phyloP scores from a whole-genome alignment of 2,888 invertebrate species.

The Zygogramma bicolorata region DNA sequence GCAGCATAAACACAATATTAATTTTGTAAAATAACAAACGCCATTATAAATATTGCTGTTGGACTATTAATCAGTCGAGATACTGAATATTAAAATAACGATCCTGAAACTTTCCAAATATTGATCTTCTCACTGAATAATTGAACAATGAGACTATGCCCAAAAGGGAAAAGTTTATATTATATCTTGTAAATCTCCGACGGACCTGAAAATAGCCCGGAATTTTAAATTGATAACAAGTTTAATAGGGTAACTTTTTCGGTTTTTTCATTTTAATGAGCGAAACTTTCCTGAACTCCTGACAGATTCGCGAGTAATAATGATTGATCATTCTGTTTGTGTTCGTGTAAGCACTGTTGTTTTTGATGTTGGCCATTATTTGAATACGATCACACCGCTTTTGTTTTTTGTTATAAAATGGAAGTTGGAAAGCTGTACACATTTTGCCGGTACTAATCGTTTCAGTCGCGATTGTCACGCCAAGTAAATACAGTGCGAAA shows the following conservation, averaged over 20 bases:
- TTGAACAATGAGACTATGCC: background rate
- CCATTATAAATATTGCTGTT: background rate
- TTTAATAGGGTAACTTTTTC: background rate
- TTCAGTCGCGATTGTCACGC: background rate
- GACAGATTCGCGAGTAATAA: background rate
- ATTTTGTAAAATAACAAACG: background rate
- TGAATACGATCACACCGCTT: background rate
- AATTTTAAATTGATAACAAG: background rate
- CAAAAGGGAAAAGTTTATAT: background rate
- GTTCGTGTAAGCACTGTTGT: background rate
- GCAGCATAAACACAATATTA: background rate
- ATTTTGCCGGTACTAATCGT: background rate
- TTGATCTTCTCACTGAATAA: background rate
- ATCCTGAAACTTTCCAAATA: background rate
- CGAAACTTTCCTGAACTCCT: background rate
- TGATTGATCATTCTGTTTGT: slow-evolving; percentile 1
- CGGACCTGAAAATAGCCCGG: background rate
- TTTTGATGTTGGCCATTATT: background rate
- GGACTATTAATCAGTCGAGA: background rate
- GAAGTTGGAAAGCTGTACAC: background rate
- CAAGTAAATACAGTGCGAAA: too few relatives aligned
- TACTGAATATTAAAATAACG: background rate
- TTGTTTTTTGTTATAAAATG: background rate
- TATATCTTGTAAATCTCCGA: background rate
- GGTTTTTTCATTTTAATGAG: background rate